A percentile compares a stretch with the other conserved stretches of the same genome.
phyloP scores from a whole-genome alignment of 2,797 vertebrate species.

The Clarias pachynema region DNA sequence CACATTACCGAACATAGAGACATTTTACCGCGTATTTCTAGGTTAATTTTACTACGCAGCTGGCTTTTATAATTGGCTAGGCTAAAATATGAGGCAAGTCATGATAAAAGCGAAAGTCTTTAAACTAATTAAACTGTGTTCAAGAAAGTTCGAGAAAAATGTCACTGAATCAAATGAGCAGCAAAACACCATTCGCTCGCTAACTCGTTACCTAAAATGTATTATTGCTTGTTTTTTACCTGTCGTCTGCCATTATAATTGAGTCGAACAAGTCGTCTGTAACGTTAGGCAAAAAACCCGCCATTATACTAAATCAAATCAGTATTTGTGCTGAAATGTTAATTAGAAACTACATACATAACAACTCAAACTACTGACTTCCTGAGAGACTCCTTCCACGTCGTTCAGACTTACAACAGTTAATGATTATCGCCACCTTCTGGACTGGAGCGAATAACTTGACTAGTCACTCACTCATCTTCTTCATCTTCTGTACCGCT shows the following conservation, averaged over 20 bases:
- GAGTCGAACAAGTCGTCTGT: slow-evolving; percentile 68
- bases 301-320: not conserved
- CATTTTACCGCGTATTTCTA: not conserved
- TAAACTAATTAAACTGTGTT: too few relatives aligned
- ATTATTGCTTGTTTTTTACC: slow-evolving; percentile 46
- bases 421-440: not conserved
- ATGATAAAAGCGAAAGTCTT: not conserved
- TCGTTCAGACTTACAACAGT: not conserved
- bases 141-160: not conserved
- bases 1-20: too few relatives aligned
- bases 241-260: slow-evolving; percentile 70
- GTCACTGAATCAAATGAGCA: not conserved
- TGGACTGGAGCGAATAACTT: not conserved
- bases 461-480: too few relatives aligned
- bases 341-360: not conserved
- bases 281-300: not conserved
- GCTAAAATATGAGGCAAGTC: not conserved
- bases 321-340: not conserved
- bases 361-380: not conserved
- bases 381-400: not conserved
- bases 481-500: too few relatives aligned
- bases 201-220: not conserved
- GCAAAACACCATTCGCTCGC: not conserved
- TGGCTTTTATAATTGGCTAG: not conserved
- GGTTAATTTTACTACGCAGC: not conserved